These are phyloP conservation scores for Oophaga pumilio DNA, from an alignment of 2,113 vertebrate genomes.

Conservation along the genomic window DNA sequence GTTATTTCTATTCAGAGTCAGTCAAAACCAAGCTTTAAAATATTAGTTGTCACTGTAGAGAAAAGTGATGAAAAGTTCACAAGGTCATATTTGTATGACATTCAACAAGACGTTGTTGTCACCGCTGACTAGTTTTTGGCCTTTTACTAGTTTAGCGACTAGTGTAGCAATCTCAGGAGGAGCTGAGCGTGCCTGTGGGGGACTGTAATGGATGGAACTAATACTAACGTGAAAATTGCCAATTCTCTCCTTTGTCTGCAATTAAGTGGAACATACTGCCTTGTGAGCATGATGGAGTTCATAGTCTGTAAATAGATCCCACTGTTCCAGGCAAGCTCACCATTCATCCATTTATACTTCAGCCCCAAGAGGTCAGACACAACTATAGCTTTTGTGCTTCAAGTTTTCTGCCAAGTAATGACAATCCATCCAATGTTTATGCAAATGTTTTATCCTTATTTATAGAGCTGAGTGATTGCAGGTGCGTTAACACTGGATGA, in stretches of 20 bases:
- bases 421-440: conserved; percentile 15
- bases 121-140: conserved; percentile 24
- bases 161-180: conserved; percentile 14
- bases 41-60: conserved; percentile 53
- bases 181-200: neutral
- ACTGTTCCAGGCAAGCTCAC: neutral
- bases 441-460: conserved; percentile 19
- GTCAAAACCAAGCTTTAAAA: conserved; percentile 36
- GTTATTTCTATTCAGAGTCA: conserved; percentile 46
- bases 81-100: conserved; percentile 44
- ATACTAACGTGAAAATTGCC: conserved; percentile 23
- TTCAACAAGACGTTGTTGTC: conserved; percentile 30
- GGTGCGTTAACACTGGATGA: conserved; percentile 18
- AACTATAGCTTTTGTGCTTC: conserved; percentile 5
- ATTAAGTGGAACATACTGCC: conserved; percentile 30
- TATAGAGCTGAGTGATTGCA: conserved; percentile 17
- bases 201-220: conserved; percentile 21
- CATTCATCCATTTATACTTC: conserved; percentile 26
- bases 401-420: conserved; percentile 22
- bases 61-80: conserved; percentile 55
- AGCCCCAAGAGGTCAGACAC: conserved; percentile 1
- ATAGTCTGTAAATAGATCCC: neutral
- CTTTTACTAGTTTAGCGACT: neutral
- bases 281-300: conserved; percentile 12
- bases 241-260: conserved; percentile 38